Evolutionary conservation across 2,113 vertebrate species (phyloP).

Genomic region (Sorex araneus): DNA sequence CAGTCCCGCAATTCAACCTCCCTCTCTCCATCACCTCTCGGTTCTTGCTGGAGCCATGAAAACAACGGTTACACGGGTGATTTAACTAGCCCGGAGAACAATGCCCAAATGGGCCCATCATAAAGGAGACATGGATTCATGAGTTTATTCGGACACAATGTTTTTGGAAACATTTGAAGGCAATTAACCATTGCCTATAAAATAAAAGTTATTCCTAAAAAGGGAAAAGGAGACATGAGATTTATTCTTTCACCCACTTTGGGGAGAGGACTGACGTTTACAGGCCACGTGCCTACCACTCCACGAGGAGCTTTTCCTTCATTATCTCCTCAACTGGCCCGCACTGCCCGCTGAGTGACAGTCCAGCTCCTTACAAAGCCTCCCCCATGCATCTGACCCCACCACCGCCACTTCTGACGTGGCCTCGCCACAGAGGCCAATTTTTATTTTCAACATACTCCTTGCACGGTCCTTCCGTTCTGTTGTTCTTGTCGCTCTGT

Average conservation of each 20-base stretch:
- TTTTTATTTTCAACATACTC: background rate
- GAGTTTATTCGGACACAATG: slow-evolving; percentile 49
- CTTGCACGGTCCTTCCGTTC: too few relatives aligned
- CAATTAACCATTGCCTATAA: slow-evolving; percentile 15
- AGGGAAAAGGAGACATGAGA: background rate
- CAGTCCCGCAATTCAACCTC: background rate
- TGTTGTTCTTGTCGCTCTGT: background rate
- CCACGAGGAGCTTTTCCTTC: background rate
- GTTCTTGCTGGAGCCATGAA: slow-evolving; percentile 25
- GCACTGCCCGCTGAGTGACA: background rate
- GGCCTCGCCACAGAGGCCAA: background rate
- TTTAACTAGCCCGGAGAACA: background rate
- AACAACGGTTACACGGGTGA: background rate
- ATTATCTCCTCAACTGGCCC: background rate
- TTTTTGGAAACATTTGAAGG: slow-evolving; percentile 59
- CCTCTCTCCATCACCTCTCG: background rate
- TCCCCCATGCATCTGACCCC: background rate
- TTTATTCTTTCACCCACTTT: background rate
- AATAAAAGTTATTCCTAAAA: slow-evolving; percentile 49
- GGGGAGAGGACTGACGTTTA: background rate
- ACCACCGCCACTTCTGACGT: background rate
- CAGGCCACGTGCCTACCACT: background rate
- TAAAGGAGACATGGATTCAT: slow-evolving; percentile 43
- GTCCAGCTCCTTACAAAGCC: background rate
- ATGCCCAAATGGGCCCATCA: slow-evolving; percentile 27